phyloP scores from a whole-genome alignment of 2,797 vertebrate species.

The Enteromius argenteus region DNA sequence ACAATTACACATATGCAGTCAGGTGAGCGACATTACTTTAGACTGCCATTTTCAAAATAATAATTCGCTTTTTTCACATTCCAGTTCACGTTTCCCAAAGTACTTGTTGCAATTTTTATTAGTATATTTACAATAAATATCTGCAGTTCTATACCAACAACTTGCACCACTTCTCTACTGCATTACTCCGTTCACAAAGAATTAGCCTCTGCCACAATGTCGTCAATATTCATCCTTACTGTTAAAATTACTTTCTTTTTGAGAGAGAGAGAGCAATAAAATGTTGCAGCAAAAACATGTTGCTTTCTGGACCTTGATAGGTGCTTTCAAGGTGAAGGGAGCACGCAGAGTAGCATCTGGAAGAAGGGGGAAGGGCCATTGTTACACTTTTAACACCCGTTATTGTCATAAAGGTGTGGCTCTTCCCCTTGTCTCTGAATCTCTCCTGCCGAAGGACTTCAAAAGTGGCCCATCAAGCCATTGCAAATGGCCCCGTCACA shows the following conservation, averaged over 20 bases:
- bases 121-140: background rate
- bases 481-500: conserved; percentile 38
- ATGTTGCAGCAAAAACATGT: background rate
- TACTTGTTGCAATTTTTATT: background rate
- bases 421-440: conserved; percentile 25
- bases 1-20: background rate
- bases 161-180: background rate
- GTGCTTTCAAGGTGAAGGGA: conserved; percentile 5
- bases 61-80: background rate
- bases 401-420: conserved; percentile 41
- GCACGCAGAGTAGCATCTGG: background rate
- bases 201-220: no score
- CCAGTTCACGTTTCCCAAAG: background rate
- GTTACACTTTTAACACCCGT: conserved; percentile 38
- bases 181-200: background rate
- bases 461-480: conserved; percentile 40
- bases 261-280: background rate
- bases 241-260: background rate
- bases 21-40: background rate
- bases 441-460: conserved; percentile 28
- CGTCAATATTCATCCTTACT: background rate
- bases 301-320: conserved; percentile 19
- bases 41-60: background rate
- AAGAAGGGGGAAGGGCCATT: conserved; percentile 37
- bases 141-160: background rate